A percentile compares a stretch with the other conserved stretches of the same genome.
phyloP scores from a whole-genome alignment of 2,113 vertebrate species.

The Perca flavescens region DNA sequence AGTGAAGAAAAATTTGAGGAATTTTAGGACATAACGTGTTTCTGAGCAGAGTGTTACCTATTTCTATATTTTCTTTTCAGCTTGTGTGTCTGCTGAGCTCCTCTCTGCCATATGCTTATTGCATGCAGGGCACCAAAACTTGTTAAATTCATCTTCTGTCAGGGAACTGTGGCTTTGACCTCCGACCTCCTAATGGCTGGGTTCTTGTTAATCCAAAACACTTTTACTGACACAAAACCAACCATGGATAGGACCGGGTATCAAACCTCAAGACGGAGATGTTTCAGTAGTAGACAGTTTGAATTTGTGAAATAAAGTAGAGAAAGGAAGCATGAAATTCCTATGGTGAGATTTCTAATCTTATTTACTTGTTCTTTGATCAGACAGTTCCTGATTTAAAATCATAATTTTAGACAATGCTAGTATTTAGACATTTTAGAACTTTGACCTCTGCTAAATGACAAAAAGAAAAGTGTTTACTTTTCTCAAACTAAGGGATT shows the following conservation, averaged over 20 bases:
- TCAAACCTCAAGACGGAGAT: not conserved
- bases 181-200: constrained; percentile 1
- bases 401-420: too few relatives aligned
- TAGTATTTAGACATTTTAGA: too few relatives aligned
- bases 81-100: not conserved
- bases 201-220: not conserved
- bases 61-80: too few relatives aligned
- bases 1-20: not conserved
- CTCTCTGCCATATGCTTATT: too few relatives aligned
- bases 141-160: not conserved
- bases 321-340: not conserved
- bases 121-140: not conserved
- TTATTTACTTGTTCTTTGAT: too few relatives aligned
- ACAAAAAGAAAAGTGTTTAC: not conserved
- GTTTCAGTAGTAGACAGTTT: not conserved
- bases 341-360: not conserved
- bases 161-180: constrained; percentile 18
- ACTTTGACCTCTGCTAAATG: too few relatives aligned
- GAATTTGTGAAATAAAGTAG: not conserved
- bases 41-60: too few relatives aligned
- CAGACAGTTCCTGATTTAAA: not conserved
- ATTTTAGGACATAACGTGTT: not conserved
- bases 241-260: not conserved
- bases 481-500: not conserved
- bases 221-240: not conserved